Base-by-base conservation (phyloP, 35 echinoderm and acorn worm species). In the Acanthaster planci region DNA sequence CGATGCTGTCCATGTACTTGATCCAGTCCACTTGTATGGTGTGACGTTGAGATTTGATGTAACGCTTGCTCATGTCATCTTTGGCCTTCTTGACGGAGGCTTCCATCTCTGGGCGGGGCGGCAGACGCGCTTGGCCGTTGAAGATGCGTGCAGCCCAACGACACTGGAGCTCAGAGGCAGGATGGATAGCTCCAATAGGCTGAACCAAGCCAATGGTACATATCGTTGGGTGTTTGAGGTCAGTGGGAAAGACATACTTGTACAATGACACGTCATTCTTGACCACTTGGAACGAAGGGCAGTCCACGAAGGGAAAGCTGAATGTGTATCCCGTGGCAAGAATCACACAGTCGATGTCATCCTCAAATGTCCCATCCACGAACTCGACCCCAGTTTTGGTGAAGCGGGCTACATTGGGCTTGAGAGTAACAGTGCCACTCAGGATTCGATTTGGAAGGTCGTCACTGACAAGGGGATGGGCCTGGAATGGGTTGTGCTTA, bases 11-110 rank as follows among this genome's bases (percentile, higher is more conserved):
- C 83, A 92, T 90, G 40, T 97, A 97, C 21, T 78, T 23, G 7
- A 97, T 76, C 23, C 76, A 86, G 83, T 97, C 94, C 10, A 97
- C 94, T 75, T 97, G 90, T 38, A 97, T 86, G 40, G 94, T 90
- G 56, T 97, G 94, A 18, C 94, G 91, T 52, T 67, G 90, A 0
- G 94, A 97, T n/a, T 75, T 42, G 26, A 93, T 79, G 37, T 92
- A 97, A 5, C 90, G 54, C 44, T 86, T 79, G 5, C 56, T 67
- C 83, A 93, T 90, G 17, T 86, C 64, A 39, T 89, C 86, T 80
- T 84, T 82, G 40, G 79, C 89, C 51, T 60, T 38, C 16, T 51
- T 27, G 29, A 97, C 87, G 40, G 92, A 86, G 15, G 21, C 60
- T 37, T 55, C 37, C 94, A 97, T 97, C 40, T 67, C 37, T 7